These are phyloP conservation scores for Colletes collaris DNA, from an alignment of 2,888 invertebrate genomes.

Conservation along the genomic window DNA sequence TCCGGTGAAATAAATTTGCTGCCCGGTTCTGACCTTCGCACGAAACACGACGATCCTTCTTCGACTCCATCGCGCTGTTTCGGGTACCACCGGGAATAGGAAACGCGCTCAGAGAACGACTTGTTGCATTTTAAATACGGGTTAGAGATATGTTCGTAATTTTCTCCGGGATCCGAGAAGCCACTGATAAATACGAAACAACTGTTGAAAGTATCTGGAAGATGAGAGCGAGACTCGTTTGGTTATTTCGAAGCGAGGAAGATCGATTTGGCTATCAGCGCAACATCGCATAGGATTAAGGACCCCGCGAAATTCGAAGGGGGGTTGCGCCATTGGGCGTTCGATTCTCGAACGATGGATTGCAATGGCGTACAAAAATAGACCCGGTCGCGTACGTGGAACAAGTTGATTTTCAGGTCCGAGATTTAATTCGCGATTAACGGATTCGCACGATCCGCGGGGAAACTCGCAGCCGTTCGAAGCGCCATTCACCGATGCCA, in stretches of 20 bases:
- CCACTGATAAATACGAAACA: too few species aligned
- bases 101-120: background rate
- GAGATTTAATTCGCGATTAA: conserved; percentile 39
- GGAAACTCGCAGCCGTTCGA: conserved; percentile 17
- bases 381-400: background rate
- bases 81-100: background rate
- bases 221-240: too few species aligned
- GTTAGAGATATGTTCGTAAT: too few species aligned
- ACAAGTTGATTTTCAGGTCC: conserved; percentile 35
- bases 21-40: conserved; percentile 55
- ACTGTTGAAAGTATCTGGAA: too few species aligned
- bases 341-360: background rate
- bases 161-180: too few species aligned
- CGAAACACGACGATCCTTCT: conserved; percentile 40
- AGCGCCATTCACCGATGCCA: conserved; percentile 35
- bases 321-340: too few species aligned
- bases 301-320: too few species aligned
- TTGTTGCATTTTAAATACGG: too few species aligned
- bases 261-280: too few species aligned
- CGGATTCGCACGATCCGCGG: conserved; percentile 39
- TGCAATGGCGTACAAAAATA: background rate
- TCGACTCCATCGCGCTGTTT: background rate
- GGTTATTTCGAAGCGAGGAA: too few species aligned
- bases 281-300: too few species aligned
- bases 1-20: conserved; percentile 63